Base-by-base conservation (phyloP, 2,888 invertebrate species). In the Vanessa cardui region DNA sequence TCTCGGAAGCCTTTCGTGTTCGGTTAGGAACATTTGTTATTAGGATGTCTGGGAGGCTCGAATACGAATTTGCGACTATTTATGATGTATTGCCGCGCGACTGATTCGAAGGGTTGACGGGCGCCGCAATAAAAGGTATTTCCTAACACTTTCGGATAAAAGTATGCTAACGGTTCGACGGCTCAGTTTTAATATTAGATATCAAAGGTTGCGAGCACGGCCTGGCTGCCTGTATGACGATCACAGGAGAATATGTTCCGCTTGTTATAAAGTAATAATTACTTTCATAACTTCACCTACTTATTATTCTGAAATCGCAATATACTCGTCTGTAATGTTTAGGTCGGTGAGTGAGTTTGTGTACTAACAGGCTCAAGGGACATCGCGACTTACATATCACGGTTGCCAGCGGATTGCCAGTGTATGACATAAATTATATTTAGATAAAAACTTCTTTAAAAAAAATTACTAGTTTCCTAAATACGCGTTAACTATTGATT, bases 1-100 rank as follows among this genome's bases (percentile, higher is more conserved):
- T 89, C 89, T 87, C 84, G 90, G 89, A 89, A 90, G 84, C 86
- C 77, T 73, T 73, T 73, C 74, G 73, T 73, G 72, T 69, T 73
- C 72, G 56, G 73, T 71, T 75, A 69, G 74, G 66, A 70, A 70
- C 69, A 69, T 69, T 71, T 72, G 64, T 64, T 72, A 70, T 64
- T 59, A 20, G 66, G 62, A 69, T 65, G 71, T 70, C 69, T 66
- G 66, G 47, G 64, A 45, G 33, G 58, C 49, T 52, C 31, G 52
- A 54, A 54, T 71, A 71, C 69, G 52, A 69, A 66, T 66, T 66
- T 58, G 52, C 39, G 65, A 62, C 58, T 50, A 60, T 59, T 9
- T 46, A 56, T 66, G 46, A 66, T 68, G 39, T 65, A 66, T 62
- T 45, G 45, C 56, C 56, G 56, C 54, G 54, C 16, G 20, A 33